These are phyloP conservation scores for Thamnophis sirtalis DNA, from an alignment of 2,113 vertebrate species.

Conservation along the genomic window DNA sequence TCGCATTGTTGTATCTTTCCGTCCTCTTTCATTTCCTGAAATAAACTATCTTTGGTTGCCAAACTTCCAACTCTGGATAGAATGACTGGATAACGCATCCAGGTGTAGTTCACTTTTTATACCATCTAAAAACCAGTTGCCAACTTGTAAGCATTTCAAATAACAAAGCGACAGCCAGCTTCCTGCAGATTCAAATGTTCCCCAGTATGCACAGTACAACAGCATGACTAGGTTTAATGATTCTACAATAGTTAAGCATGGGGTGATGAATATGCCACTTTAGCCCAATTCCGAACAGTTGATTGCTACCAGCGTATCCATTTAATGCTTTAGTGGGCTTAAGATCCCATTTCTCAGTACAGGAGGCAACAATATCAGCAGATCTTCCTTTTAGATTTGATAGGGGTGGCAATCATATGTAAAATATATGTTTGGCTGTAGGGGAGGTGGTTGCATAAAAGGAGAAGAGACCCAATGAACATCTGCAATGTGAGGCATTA, in stretches of 20 bases:
- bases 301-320: not conserved
- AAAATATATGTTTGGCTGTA: not conserved
- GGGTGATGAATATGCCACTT: not conserved
- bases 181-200: not conserved
- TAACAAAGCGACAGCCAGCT: not conserved
- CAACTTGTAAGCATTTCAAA: slow-evolving; percentile 8
- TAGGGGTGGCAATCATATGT: not conserved
- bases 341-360: not conserved
- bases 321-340: not conserved
- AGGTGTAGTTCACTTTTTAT: not conserved
- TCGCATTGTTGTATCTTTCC: not conserved
- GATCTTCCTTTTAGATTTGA: not conserved
- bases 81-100: not conserved
- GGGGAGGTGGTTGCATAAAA: not conserved
- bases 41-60: not conserved
- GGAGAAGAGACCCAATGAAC: not conserved
- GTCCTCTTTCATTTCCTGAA: not conserved
- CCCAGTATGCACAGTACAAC: not conserved
- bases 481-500: not conserved
- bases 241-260: not conserved
- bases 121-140: not conserved
- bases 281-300: not conserved
- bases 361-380: not conserved
- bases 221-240: not conserved
- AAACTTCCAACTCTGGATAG: not conserved